A percentile compares a stretch with the other conserved stretches of the same genome.
phyloP scores from a whole-genome alignment of 2,888 invertebrate genomes.

The Kuschelorhynchus macadamiae region DNA sequence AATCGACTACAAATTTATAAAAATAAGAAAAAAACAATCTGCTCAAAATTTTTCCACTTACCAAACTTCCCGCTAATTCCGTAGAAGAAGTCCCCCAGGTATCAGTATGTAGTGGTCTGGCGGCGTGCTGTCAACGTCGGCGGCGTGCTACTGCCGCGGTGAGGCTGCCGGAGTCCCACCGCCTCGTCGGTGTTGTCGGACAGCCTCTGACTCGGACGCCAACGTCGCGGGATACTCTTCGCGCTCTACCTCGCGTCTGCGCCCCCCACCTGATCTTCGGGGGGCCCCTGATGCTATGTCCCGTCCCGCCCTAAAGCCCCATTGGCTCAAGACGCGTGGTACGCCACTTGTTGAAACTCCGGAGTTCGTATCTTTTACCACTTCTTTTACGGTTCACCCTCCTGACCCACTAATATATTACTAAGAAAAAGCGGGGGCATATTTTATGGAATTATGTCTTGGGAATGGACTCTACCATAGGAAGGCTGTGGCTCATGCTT shows the following conservation, averaged over 20 bases:
- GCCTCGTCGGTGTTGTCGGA: slow-evolving; percentile 67
- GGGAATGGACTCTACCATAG: slow-evolving; percentile 26
- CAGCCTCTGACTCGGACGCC: slow-evolving; percentile 64
- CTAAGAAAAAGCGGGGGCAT: slow-evolving; percentile 31
- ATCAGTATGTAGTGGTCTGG: slow-evolving; percentile 14
- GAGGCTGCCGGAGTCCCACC: slow-evolving; percentile 66
- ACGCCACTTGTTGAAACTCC: slow-evolving; percentile 48
- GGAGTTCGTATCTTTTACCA: slow-evolving; percentile 40
- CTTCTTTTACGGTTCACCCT: slow-evolving; percentile 39
- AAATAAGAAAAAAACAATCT: too few species aligned
- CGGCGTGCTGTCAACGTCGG: slow-evolving; percentile 51
- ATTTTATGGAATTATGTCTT: slow-evolving; percentile 47
- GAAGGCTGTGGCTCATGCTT: slow-evolving; percentile 18
- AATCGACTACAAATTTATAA: too few species aligned
- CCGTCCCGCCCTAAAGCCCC: slow-evolving; percentile 40
- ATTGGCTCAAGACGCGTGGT: slow-evolving; percentile 44
- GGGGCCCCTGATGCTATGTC: slow-evolving; percentile 30
- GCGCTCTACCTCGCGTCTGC: slow-evolving; percentile 47
- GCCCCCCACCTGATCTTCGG: slow-evolving; percentile 42
- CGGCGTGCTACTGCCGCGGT: slow-evolving; percentile 61
- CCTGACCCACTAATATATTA: slow-evolving; percentile 49
- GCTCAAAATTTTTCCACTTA: slow-evolving; percentile 18
- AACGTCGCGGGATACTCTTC: slow-evolving; percentile 44
- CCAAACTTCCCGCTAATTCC: slow-evolving; percentile 13
- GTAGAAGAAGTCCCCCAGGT: slow-evolving; percentile 29